These are phyloP conservation scores for Pseudoips prasinana DNA, from an alignment of 2,888 invertebrate genomes.

Conservation along the genomic window DNA sequence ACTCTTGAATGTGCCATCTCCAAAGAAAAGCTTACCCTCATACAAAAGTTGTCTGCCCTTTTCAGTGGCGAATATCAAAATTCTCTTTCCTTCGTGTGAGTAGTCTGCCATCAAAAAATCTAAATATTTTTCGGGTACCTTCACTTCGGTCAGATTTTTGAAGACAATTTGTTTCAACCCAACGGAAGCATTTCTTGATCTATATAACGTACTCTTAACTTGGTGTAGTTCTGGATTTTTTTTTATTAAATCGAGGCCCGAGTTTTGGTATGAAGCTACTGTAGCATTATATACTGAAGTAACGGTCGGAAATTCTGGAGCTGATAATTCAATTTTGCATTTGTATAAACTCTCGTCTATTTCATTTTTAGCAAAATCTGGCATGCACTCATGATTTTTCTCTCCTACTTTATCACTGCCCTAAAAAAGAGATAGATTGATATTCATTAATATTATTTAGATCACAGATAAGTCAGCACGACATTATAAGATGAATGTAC, in stretches of 20 bases:
- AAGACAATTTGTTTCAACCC: slow-evolving; percentile 3
- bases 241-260: slow-evolving; percentile 3
- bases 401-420: slow-evolving; percentile 10
- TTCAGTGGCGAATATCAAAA: slow-evolving; percentile 2
- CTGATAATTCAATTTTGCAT: slow-evolving; percentile 4
- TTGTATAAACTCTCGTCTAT: slow-evolving; percentile 6
- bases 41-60: slow-evolving; percentile 1
- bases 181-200: slow-evolving; percentile 2
- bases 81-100: slow-evolving; percentile 1
- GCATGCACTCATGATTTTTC: slow-evolving; percentile 13
- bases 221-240: slow-evolving; percentile 5
- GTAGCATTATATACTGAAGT: slow-evolving; percentile 1
- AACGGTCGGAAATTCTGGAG: slow-evolving; percentile 1
- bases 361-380: slow-evolving; percentile 14
- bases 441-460: slow-evolving; percentile 5
- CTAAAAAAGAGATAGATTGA: slow-evolving; percentile 8
- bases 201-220: slow-evolving; percentile 4
- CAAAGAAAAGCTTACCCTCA: slow-evolving; percentile 3
- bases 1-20: slow-evolving; percentile 7
- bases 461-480: slow-evolving; percentile 5
- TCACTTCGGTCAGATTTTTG: slow-evolving; percentile 2
- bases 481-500: slow-evolving; percentile 3
- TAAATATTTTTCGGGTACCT: slow-evolving; percentile 4
- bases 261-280: slow-evolving; percentile 1
- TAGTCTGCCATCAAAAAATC: slow-evolving; percentile 4